Evolutionary conservation across 2,113 vertebrate species (phyloP), one percentile per base, ranked within the genome.

Genomic region (Paratilapia polleni): DNA sequence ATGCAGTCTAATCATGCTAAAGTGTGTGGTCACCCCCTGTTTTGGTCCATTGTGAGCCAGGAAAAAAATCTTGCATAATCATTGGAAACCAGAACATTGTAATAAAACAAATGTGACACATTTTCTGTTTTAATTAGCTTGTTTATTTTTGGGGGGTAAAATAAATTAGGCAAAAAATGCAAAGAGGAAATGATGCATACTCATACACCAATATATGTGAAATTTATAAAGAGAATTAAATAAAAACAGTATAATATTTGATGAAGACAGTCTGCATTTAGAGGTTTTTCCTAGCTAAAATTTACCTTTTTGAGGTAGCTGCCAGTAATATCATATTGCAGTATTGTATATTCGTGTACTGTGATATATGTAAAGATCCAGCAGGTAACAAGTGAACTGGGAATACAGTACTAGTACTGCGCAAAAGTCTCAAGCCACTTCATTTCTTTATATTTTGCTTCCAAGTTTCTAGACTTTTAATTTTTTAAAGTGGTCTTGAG

Each of bases 41-140:
- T 31, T 31, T 31, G 4, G 28, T 31, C 28, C 28, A 31, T 31
- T 31, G 3, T 31, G 28, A 31, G 28, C 28, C 28, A 31, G 28
- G 28, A 31, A 31, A 66, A 66, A 0, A 43, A 12, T 12, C 6
- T 43, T 43, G 41, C 41, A 12, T 43, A 43, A 12, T 43, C 12
- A 43, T 12, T 2, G 12, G 38, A 43, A 66, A n/a, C 63, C 0
- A 43, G 43, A 43, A 66, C 0, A 0, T 47, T 43, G 43, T 24
- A 47, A 24, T 66, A 17, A 47, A 68, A 68, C 41, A 41, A 41
- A 43, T 0, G n/a, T 66, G 63, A 1, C 0, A 0, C 5, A 3
- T n/a, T 66, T 66, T 66, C 0, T 43, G 5, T 8, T 66, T 66
- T 36, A 5, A 36, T 36, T 66, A 3, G 28, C 28, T 31, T 43